phyloP scores from a whole-genome alignment of 1,140 invertebrate species.

The Habropoda laboriosa region DNA sequence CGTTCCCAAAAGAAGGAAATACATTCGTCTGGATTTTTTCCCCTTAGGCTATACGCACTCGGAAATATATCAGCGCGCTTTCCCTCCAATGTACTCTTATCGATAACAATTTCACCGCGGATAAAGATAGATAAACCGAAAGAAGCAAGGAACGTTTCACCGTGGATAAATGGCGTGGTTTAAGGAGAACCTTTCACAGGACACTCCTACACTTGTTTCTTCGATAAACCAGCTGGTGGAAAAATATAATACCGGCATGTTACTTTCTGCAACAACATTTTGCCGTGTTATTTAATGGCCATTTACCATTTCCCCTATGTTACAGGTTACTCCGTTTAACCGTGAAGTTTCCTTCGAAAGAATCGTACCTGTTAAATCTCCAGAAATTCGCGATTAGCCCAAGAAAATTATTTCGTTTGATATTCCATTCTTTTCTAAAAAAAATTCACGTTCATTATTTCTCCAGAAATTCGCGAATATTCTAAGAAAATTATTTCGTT shows the following conservation, averaged over 20 bases:
- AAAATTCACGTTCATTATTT: no score
- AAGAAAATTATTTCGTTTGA: no score
- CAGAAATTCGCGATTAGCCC: no score
- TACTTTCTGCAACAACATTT: background rate
- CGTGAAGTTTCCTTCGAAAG: no score
- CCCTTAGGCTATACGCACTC: background rate
- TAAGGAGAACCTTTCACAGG: background rate
- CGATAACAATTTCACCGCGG: constrained; percentile 27
- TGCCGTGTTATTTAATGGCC: background rate
- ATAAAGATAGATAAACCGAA: background rate
- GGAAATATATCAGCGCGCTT: background rate
- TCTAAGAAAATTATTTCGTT: no score
- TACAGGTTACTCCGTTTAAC: no score
- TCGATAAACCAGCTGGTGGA: background rate
- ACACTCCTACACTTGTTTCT: background rate
- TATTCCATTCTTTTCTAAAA: no score
- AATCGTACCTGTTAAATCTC: no score
- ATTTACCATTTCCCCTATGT: no score
- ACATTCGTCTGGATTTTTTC: background rate
- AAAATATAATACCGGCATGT: background rate
- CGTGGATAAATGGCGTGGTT: background rate
- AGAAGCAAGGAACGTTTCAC: constrained; percentile 3
- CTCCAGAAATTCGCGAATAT: no score
- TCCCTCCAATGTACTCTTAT: constrained; percentile 14
- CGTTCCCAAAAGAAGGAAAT: constrained; percentile 5